A percentile compares a stretch with the other conserved stretches of the same genome.
Conservation (phyloP, 2,113 vertebrate species). For the Salminus brasiliensis region DNA sequence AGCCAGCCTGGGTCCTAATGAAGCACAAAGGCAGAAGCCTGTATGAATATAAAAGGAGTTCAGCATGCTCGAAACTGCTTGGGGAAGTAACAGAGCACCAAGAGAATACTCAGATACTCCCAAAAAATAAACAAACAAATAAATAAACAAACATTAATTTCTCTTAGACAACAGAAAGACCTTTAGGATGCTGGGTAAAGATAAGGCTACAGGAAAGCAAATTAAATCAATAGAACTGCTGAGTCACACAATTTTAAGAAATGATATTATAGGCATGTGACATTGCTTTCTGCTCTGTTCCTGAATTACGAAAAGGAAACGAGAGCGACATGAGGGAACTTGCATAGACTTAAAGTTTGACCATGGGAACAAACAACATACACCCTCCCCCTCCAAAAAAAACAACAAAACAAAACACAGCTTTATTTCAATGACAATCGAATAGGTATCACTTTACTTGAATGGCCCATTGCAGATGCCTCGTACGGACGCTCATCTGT, state of each 20-base stretch:
- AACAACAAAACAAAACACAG: neutral
- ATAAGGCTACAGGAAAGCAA: neutral
- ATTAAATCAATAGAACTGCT: neutral
- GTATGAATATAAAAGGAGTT: slow-evolving; percentile 12
- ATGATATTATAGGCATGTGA: slow-evolving; percentile 40
- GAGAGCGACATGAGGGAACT: slow-evolving; percentile 75
- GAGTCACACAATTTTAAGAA: slow-evolving; percentile 10
- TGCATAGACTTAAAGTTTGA: slow-evolving; percentile 64
- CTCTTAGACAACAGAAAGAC: neutral
- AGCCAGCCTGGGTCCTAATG: slow-evolving; percentile 70
- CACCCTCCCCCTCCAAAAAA: neutral
- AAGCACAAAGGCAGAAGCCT: slow-evolving; percentile 55
- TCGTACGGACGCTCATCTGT: too few relatives aligned
- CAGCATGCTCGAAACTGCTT: neutral
- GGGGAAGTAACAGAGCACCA: neutral
- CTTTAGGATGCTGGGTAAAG: neutral
- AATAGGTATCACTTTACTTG: too few relatives aligned
- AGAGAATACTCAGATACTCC: neutral
- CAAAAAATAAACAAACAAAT: too few relatives aligned
- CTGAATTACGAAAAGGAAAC: slow-evolving; percentile 77
- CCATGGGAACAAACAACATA: slow-evolving; percentile 66
- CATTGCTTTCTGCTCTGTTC: slow-evolving; percentile 61
- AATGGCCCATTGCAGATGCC: too few relatives aligned
- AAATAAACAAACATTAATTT: neutral
- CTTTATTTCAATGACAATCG: too few relatives aligned